Conservation (phyloP, 2,797 vertebrate species). For the Sciaenops ocellatus region DNA sequence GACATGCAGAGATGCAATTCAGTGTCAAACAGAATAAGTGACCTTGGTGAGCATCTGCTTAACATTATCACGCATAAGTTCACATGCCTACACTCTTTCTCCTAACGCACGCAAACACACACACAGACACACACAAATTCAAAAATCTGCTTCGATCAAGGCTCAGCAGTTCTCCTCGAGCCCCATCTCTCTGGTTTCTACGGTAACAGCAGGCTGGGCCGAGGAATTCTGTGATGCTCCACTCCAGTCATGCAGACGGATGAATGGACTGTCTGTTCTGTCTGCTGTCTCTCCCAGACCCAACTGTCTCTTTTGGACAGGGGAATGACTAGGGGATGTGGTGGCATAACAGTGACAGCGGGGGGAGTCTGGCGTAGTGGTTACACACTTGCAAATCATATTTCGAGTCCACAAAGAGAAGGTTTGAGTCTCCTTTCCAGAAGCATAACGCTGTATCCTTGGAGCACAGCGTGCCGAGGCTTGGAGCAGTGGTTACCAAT, state of each 20-base stretch:
- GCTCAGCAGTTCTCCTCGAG: constrained; percentile 57
- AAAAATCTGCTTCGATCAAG: constrained; percentile 52
- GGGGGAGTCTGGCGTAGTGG: constrained; percentile 41
- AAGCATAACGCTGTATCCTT: constrained; percentile 32
- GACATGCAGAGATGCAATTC: constrained; percentile 52
- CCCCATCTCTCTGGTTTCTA: constrained; percentile 77
- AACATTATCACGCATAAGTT: constrained; percentile 49
- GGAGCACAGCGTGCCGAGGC: constrained; percentile 26
- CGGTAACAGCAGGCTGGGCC: constrained; percentile 74
- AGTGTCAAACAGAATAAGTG: constrained; percentile 58
- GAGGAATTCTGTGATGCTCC: constrained; percentile 78
- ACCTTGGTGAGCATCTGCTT: constrained; percentile 64
- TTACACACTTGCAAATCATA: constrained; percentile 45
- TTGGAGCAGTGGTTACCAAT: constrained; percentile 40
- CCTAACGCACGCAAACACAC: constrained; percentile 27
- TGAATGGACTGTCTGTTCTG: constrained; percentile 82
- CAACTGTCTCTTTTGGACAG: constrained; percentile 64
- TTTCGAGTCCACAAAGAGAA: constrained; percentile 34
- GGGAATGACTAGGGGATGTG: constrained; percentile 34
- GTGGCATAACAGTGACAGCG: constrained; percentile 36
- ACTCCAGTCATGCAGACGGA: constrained; percentile 76
- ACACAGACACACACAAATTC: constrained; percentile 9
- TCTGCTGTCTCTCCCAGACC: constrained; percentile 63
- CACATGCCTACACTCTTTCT: constrained; percentile 26
- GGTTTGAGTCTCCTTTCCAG: constrained; percentile 35